phyloP scores from a whole-genome alignment of 2,797 vertebrate species.

The Fistularia tabacaria region DNA sequence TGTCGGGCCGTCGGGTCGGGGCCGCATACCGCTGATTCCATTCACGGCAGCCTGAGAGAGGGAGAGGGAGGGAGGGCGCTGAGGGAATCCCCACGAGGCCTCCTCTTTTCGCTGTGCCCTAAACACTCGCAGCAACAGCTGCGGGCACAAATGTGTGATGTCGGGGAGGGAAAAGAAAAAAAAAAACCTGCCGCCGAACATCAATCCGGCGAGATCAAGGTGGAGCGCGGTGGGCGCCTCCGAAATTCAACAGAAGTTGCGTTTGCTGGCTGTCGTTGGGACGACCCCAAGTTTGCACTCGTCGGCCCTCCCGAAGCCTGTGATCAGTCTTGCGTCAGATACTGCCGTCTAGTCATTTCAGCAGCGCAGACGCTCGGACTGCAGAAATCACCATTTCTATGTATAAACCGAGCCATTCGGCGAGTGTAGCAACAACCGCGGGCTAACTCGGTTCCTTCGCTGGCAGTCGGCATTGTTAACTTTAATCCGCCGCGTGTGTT shows the following conservation, averaged over 20 bases:
- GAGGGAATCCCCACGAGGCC: slow-evolving; percentile 52
- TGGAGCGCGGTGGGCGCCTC: slow-evolving; percentile 10
- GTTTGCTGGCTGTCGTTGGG: too few relatives aligned
- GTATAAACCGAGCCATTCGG: neutral
- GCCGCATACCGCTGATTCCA: slow-evolving; percentile 67
- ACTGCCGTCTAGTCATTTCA: neutral
- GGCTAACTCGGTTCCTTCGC: neutral
- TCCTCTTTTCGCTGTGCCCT: slow-evolving; percentile 43
- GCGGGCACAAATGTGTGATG: slow-evolving; percentile 69
- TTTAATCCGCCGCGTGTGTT: slow-evolving; percentile 27
- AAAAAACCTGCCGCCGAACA: slow-evolving; percentile 62
- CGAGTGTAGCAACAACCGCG: neutral
- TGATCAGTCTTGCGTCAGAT: slow-evolving; percentile 24
- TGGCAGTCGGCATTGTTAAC: slow-evolving; percentile 5
- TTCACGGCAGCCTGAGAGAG: slow-evolving; percentile 51
- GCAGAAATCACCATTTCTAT: neutral
- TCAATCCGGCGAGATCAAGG: slow-evolving; percentile 54
- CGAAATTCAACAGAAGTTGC: too few relatives aligned
- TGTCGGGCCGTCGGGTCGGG: slow-evolving; percentile 50
- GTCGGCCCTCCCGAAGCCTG: slow-evolving; percentile 4
- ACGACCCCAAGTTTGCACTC: too few relatives aligned
- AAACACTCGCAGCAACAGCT: slow-evolving; percentile 65
- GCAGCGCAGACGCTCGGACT: neutral
- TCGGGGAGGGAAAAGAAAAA: too few relatives aligned
- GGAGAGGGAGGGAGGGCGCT: slow-evolving; percentile 26